These are phyloP conservation scores for Dryobotodes eremita DNA, from an alignment of 2,888 invertebrate genomes.

Conservation along the genomic window DNA sequence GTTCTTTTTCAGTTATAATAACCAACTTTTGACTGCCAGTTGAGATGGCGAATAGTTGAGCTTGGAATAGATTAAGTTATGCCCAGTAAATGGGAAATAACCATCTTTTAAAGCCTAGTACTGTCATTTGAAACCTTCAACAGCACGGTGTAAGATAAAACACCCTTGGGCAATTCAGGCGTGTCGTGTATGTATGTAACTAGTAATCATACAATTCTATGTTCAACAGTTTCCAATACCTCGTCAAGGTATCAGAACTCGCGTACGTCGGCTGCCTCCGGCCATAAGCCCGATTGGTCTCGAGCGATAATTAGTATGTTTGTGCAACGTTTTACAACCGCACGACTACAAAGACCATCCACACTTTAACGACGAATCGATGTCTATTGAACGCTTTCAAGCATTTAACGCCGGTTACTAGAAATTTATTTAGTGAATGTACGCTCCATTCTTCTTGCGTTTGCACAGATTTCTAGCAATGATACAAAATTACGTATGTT, in stretches of 20 bases:
- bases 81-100: neutral
- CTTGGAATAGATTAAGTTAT: neutral
- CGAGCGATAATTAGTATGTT: conserved; percentile 66
- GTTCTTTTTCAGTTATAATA: neutral
- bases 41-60: neutral
- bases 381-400: conserved; percentile 60
- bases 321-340: conserved; percentile 64
- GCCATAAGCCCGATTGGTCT: conserved; percentile 59
- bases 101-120: conserved; percentile 21
- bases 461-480: conserved; percentile 56
- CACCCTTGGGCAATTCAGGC: conserved; percentile 44
- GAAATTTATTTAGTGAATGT: conserved; percentile 58
- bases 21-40: neutral
- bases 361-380: conserved; percentile 61
- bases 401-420: conserved; percentile 45
- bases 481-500: conserved; percentile 48
- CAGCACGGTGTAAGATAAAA: conserved; percentile 29
- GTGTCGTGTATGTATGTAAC: conserved; percentile 33
- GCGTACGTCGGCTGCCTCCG: conserved; percentile 38
- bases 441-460: conserved; percentile 30
- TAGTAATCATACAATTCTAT: conserved; percentile 35
- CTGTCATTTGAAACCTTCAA: conserved; percentile 41
- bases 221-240: conserved; percentile 44
- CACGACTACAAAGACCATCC: conserved; percentile 62
- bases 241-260: conserved; percentile 55